Conservation (phyloP, 2,888 invertebrate genomes). For the Noctua pronuba region DNA sequence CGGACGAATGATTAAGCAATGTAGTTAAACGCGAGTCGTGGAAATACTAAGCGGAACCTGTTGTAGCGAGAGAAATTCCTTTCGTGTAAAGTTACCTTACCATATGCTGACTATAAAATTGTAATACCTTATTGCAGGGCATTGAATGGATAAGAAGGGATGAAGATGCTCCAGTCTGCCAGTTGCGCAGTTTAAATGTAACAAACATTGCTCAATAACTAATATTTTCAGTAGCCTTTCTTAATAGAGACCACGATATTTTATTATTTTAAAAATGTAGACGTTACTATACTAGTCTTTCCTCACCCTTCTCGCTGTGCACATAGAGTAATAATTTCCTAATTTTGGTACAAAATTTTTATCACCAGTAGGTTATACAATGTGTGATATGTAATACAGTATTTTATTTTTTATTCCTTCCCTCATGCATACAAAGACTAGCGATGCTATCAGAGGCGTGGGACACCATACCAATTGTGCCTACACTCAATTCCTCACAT, state of each 20-base stretch:
- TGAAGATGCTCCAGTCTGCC: not conserved
- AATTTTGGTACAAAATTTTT: not conserved
- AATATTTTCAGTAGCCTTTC: no score
- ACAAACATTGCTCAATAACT: not conserved
- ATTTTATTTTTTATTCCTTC: constrained; percentile 38
- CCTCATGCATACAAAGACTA: constrained; percentile 24
- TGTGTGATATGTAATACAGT: constrained; percentile 37
- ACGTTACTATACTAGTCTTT: not conserved
- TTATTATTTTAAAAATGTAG: not conserved
- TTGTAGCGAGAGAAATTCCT: constrained; percentile 14
- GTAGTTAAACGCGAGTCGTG: constrained; percentile 28
- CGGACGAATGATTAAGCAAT: constrained; percentile 45
- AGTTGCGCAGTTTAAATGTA: not conserved
- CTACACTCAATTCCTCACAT: constrained; percentile 58
- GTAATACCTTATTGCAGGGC: not conserved
- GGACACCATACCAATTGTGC: constrained; percentile 63
- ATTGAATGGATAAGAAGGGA: not conserved
- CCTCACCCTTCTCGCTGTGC: not conserved
- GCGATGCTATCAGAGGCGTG: constrained; percentile 64
- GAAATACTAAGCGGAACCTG: constrained; percentile 37
- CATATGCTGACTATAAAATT: not conserved
- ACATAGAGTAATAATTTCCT: not conserved
- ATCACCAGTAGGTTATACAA: not conserved
- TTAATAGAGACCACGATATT: no score
- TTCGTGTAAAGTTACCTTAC: constrained; percentile 2